Conservation (phyloP, 2,888 invertebrate genomes). For the Sinodicranocentrus sp. region DNA sequence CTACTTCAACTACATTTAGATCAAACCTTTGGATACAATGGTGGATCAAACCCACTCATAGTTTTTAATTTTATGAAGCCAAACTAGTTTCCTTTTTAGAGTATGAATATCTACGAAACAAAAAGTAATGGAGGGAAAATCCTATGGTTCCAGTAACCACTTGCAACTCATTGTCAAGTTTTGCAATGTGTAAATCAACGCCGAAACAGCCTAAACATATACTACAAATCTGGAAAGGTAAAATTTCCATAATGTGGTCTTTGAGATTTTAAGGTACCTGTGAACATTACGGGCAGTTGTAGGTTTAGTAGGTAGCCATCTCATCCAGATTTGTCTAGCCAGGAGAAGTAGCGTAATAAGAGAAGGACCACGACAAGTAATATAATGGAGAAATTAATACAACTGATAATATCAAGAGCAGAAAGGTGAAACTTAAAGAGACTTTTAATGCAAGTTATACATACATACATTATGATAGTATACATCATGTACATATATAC, state of each 20-base stretch:
- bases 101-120: not conserved
- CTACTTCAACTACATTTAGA: too few relatives aligned
- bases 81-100: too few relatives aligned
- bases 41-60: too few relatives aligned
- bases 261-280: constrained; percentile 10
- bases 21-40: too few relatives aligned
- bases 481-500: constrained; percentile 22
- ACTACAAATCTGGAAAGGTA: too few relatives aligned
- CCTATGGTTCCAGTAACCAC: too few relatives aligned
- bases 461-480: constrained; percentile 25
- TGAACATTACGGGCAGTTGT: constrained; percentile 37
- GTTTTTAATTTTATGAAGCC: too few relatives aligned
- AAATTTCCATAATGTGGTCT: not conserved
- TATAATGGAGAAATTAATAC: constrained; percentile 21
- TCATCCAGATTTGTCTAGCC: constrained; percentile 21
- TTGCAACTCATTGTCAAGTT: too few relatives aligned
- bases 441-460: constrained; percentile 48
- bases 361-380: constrained; percentile 20
- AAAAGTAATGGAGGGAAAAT: too few relatives aligned
- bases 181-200: too few relatives aligned
- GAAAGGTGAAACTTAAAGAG: constrained; percentile 47
- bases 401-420: not conserved
- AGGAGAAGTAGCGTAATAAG: constrained; percentile 13
- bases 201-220: too few relatives aligned
- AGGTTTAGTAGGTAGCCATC: constrained; percentile 9